Percentiles rank a stretch among this genome's conserved stretches.
Conservation (phyloP, 2,797 vertebrate species). For the Thamnophis elegans region DNA sequence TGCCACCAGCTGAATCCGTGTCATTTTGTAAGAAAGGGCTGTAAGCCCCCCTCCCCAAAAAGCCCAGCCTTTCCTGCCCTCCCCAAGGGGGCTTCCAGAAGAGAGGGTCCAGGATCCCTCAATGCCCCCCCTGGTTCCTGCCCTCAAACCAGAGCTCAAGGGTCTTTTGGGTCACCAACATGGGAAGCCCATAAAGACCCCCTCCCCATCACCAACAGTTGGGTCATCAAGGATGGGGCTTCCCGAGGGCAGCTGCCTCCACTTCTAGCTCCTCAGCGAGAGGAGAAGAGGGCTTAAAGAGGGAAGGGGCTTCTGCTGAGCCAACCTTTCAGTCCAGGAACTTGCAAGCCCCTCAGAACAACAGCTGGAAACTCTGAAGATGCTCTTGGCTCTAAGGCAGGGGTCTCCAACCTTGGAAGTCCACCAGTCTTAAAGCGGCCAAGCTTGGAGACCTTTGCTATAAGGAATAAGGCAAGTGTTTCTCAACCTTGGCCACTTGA, state of each 20-base stretch:
- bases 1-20: neutral
- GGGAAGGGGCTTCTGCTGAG: too few relatives aligned
- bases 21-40: neutral
- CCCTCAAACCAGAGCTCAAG: too few relatives aligned
- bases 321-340: too few relatives aligned
- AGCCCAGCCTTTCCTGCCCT: too few relatives aligned
- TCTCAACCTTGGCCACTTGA: too few relatives aligned
- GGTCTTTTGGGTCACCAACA: neutral
- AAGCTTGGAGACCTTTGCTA: too few relatives aligned
- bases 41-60: neutral
- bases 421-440: too few relatives aligned
- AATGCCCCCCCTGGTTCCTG: neutral
- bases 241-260: neutral
- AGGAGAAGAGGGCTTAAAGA: neutral
- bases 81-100: neutral
- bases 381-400: neutral
- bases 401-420: too few relatives aligned
- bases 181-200: fast-evolving
- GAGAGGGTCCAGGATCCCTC: neutral
- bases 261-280: neutral
- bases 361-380: neutral
- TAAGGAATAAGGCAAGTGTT: too few relatives aligned
- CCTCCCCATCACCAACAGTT: neutral
- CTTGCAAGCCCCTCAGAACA: neutral
- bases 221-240: neutral